A percentile compares a stretch with the other conserved stretches of the same genome.
These are phyloP conservation scores for Prunella strophiata DNA, from an alignment of 2,797 vertebrate species.

Conservation along the genomic window DNA sequence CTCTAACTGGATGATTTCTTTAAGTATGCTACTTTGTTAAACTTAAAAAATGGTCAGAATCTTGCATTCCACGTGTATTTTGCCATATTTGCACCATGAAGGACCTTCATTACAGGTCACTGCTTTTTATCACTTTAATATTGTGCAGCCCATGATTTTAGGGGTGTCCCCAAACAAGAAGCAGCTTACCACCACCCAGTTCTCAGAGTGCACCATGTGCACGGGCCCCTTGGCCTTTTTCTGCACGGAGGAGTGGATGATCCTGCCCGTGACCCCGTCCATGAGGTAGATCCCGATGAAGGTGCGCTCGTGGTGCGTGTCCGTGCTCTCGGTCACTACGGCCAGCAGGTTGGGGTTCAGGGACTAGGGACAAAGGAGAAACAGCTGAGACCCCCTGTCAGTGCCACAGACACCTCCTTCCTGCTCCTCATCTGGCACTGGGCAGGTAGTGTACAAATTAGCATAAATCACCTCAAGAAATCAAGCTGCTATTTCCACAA, in stretches of 20 bases:
- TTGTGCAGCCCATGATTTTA: neutral
- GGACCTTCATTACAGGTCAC: neutral
- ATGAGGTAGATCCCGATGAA: constrained; percentile 92
- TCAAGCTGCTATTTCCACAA: neutral
- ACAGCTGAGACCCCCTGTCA: neutral
- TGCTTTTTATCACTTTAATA: neutral
- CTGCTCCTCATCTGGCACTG: neutral
- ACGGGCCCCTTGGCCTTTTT: constrained; percentile 92
- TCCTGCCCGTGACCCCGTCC: constrained; percentile 93
- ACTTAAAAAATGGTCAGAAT: neutral
- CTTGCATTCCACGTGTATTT: neutral
- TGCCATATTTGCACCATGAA: neutral
- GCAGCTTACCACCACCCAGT: constrained; percentile 95
- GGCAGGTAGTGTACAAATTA: neutral
- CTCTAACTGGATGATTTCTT: neutral
- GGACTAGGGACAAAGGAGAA: constrained; percentile 78
- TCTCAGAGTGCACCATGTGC: constrained; percentile 95
- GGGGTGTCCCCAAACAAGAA: neutral
- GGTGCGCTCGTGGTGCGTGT: constrained; percentile 90
- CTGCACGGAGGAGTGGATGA: constrained; percentile 94
- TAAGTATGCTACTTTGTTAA: neutral
- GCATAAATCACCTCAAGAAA: neutral
- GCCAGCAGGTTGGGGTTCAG: constrained; percentile 96
- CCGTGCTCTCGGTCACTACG: constrained; percentile 93
- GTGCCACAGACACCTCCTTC: neutral